A percentile compares a stretch with the other conserved stretches of the same genome.
Conservation (phyloP, 2,888 invertebrate genomes). For the Agapetus fuscipes region DNA sequence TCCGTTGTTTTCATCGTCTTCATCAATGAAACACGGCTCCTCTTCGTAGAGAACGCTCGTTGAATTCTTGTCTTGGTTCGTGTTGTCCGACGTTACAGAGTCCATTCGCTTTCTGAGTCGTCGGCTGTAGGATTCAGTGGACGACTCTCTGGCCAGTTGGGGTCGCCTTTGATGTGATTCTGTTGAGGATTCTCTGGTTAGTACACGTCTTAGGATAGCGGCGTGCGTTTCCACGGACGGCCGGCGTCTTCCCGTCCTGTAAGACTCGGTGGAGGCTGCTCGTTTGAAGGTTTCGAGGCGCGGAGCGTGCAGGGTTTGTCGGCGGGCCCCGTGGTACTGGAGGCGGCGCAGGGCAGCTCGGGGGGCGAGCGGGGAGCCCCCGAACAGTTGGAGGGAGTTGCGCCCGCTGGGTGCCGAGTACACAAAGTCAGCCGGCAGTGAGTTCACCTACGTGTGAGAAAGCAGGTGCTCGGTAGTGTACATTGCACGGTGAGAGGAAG, state of each 20-base stretch:
- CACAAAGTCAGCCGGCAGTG: slow-evolving; percentile 76
- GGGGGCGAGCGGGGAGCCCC: slow-evolving; percentile 28
- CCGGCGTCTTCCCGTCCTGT: slow-evolving; percentile 14
- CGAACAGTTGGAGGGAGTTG: slow-evolving; percentile 25
- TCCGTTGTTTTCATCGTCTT: slow-evolving; percentile 36
- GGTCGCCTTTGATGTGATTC: slow-evolving; percentile 16
- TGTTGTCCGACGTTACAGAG: slow-evolving; percentile 33
- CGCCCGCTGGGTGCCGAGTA: slow-evolving; percentile 60
- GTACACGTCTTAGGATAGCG: slow-evolving; percentile 15
- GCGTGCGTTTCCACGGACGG: slow-evolving; percentile 19
- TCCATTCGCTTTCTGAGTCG: slow-evolving; percentile 39
- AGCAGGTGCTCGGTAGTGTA: no score
- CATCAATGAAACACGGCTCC: slow-evolving; percentile 48
- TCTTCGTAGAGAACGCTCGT: slow-evolving; percentile 42
- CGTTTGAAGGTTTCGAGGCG: slow-evolving; percentile 20
- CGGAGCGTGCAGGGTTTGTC: slow-evolving; percentile 50
- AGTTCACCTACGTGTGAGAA: slow-evolving; percentile 48
- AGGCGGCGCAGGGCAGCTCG: slow-evolving; percentile 33
- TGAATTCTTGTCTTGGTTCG: slow-evolving; percentile 16
- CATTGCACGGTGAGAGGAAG: no score
- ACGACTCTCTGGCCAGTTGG: slow-evolving; percentile 20
- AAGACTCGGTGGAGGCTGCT: slow-evolving; percentile 20
- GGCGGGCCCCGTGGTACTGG: slow-evolving; percentile 30
- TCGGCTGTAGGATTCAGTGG: slow-evolving; percentile 20
- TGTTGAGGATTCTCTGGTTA: slow-evolving; percentile 19